Conservation (phyloP, 2,797 vertebrate genomes). For the Clarias fuscus region DNA sequence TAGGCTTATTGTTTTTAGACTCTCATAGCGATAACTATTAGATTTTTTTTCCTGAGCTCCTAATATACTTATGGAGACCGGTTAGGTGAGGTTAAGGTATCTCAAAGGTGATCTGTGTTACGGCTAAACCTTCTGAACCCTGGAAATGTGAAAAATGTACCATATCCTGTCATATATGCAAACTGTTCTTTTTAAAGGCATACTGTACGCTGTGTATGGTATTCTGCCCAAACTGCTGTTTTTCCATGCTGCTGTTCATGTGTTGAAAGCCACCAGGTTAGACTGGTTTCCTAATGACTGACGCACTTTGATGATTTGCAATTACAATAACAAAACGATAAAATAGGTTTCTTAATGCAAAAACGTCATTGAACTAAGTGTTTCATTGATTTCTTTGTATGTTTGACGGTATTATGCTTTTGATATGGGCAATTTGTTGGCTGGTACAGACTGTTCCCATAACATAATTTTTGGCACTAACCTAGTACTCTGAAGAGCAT, state of each 20-base stretch:
- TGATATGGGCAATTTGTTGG: not conserved
- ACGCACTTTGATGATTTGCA: not conserved
- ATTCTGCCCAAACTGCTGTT: not conserved
- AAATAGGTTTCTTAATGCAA: not conserved
- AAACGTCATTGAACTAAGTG: not conserved
- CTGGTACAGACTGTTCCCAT: not conserved
- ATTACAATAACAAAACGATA: slow-evolving; percentile 11
- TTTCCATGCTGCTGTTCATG: not conserved
- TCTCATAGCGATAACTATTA: not conserved
- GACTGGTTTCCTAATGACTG: slow-evolving; percentile 25
- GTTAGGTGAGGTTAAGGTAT: not conserved
- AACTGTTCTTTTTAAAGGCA: not conserved
- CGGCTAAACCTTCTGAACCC: not conserved
- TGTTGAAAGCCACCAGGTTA: slow-evolving; percentile 12
- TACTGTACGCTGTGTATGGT: not conserved
- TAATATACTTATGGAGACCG: too few relatives aligned
- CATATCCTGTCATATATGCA: not conserved
- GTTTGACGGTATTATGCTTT: not conserved
- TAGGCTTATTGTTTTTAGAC: not conserved
- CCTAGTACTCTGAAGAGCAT: slow-evolving; percentile 90
- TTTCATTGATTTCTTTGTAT: not conserved
- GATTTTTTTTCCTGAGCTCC: not conserved
- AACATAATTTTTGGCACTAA: slow-evolving; percentile 62
- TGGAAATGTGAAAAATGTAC: not conserved
- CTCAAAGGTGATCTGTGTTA: not conserved